Percentiles rank a stretch among this genome's conserved stretches.
Conservation (phyloP, 2,797 vertebrate species). For the Anabacerthia variegaticeps region DNA sequence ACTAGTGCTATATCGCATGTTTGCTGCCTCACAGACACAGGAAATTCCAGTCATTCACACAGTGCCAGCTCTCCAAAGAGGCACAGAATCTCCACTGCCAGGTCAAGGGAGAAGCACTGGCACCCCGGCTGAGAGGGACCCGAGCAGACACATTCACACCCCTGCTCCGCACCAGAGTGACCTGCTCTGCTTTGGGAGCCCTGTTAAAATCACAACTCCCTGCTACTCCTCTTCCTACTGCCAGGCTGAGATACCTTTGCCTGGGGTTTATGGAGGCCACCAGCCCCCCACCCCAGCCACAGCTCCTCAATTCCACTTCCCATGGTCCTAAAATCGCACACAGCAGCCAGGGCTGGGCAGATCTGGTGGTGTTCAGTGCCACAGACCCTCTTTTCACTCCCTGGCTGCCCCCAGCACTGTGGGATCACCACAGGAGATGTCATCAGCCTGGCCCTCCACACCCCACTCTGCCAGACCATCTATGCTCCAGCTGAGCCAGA, state of each 20-base stretch:
- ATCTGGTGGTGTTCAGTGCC: not conserved
- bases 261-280: not conserved
- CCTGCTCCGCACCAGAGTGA: not conserved
- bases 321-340: rapidly evolving
- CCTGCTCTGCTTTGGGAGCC: not conserved
- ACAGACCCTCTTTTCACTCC: not conserved
- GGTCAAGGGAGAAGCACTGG: not conserved
- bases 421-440: not conserved
- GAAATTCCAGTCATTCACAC: not conserved
- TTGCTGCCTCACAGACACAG: not conserved
- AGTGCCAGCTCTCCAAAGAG: not conserved
- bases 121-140: not conserved
- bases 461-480: not conserved
- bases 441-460: not conserved
- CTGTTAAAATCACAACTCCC: not conserved
- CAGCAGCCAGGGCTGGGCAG: not conserved
- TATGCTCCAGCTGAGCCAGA: rapidly evolving
- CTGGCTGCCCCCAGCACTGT: rapidly evolving
- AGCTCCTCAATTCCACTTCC: not conserved
- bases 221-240: not conserved
- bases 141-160: not conserved
- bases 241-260: not conserved
- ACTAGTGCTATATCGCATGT: not conserved
- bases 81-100: not conserved
- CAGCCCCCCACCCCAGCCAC: not conserved